Base-by-base conservation (phyloP, 1,140 invertebrate genomes). In the Cephus cinctus region DNA sequence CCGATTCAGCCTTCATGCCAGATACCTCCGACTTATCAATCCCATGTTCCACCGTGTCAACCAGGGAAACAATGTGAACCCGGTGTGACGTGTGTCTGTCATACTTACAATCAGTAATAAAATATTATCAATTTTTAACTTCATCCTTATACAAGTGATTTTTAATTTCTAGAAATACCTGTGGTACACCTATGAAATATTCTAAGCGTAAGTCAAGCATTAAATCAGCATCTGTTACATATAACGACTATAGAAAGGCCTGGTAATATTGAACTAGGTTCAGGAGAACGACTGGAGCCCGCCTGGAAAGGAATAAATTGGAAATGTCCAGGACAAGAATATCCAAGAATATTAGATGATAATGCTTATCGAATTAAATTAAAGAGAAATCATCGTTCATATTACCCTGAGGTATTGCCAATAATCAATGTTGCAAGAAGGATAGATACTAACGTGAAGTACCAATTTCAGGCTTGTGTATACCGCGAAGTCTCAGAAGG, bases 401-500 rank as follows among this genome's bases (percentile, higher is more conserved):
- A 46, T 44, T 59, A 63, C 16, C 16, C 54, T 0, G 59, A 67
- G 54, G 53, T 59, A 36, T 47, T 27, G 21, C 4, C 8, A 6
- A 5, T 20, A 34, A 1, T 25, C 8, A 25, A 50, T 21, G n/a
- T 6, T 31, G 2, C 38, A 11, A 39, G 40, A 32, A 2, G 31
- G n/a, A 38, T 47, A 22, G 1, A 38, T 21, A 47, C 40, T 47
- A 34, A 11, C 20, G 21, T 23, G 35, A 34, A 41, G 27, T 50
- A 30, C 15, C n/a, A n/a, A n/a, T n/a, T 57, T 34, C 25, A 69
- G 65, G 43, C 58, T 4, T 51, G 43, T n/a, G 21, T 44, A 12
- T 54, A 41, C 19, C 57, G 42, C 19, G 54, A 66, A 9, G 50
- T 58, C 42, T 58, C 59, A 11, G 61, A 67, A 52, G 69, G 67